Conservation (phyloP, 1,140 invertebrate genomes). For the Neodiprion fabricii region DNA sequence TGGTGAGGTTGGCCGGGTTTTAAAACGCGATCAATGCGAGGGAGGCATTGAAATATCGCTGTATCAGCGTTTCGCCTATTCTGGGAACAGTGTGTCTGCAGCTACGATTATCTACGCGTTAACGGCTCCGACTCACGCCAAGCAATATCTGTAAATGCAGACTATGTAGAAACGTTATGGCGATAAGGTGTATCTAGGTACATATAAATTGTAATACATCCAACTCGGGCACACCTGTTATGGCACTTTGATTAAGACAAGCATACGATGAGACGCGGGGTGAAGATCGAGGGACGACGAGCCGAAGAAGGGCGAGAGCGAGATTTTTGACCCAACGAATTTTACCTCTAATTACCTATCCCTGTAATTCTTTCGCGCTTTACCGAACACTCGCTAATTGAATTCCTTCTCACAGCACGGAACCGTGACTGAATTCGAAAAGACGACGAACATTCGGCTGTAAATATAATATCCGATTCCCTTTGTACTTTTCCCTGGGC, state of each 20-base stretch:
- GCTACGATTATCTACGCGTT: neutral
- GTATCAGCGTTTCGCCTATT: neutral
- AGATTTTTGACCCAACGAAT: neutral
- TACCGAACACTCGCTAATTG: neutral
- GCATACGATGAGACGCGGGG: neutral
- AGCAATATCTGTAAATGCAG: neutral
- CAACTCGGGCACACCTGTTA: neutral
- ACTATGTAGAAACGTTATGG: too few species aligned
- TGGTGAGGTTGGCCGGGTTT: too few species aligned
- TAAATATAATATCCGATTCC: too few species aligned
- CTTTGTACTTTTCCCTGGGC: too few species aligned
- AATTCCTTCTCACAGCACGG: neutral
- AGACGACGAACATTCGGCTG: too few species aligned
- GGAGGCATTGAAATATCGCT: neutral
- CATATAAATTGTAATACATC: too few species aligned
- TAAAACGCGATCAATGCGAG: neutral
- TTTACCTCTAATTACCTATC: neutral
- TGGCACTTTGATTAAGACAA: neutral
- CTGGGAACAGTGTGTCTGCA: neutral
- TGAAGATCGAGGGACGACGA: neutral
- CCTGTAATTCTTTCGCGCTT: neutral
- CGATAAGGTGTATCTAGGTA: too few species aligned
- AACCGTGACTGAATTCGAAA: too few species aligned
- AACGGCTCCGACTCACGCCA: slow-evolving; percentile 4
- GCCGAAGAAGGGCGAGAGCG: neutral